Evolutionary conservation across 2,113 vertebrate genomes (phyloP).

Genomic region (Sterrhoptilus dennistouni): DNA sequence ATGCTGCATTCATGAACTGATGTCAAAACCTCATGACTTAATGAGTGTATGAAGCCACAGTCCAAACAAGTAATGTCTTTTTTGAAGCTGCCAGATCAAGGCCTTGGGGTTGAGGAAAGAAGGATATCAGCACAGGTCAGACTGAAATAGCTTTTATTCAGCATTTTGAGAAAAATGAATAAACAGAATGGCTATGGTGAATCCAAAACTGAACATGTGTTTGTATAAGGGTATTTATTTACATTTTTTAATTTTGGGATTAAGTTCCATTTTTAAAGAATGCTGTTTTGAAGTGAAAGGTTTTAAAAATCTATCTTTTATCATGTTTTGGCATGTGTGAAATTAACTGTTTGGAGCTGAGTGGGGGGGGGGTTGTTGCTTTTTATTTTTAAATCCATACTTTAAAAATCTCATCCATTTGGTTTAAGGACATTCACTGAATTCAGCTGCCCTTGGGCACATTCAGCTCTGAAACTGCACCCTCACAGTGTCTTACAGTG

Average conservation of each 20-base stretch:
- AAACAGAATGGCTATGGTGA: slow-evolving; percentile 32
- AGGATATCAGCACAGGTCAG: background rate
- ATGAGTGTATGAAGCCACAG: slow-evolving; percentile 17
- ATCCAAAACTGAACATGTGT: background rate
- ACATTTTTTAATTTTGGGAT: background rate
- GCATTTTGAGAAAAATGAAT: background rate
- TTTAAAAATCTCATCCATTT: background rate
- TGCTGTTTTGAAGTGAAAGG: background rate
- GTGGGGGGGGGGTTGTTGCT: background rate
- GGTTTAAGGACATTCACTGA: background rate
- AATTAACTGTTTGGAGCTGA: background rate
- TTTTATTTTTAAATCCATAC: background rate
- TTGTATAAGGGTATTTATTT: background rate
- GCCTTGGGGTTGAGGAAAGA: background rate
- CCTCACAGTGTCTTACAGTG: background rate
- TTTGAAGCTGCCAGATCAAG: background rate
- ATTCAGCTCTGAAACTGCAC: background rate
- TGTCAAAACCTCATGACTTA: slow-evolving; percentile 26
- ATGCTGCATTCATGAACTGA: slow-evolving; percentile 29
- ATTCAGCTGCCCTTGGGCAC: background rate
- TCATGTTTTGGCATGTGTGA: background rate
- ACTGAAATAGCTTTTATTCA: slow-evolving; percentile 24
- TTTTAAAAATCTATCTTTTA: background rate
- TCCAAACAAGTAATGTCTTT: background rate
- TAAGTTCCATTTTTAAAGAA: background rate